Evolutionary conservation across 2,888 invertebrate genomes (phyloP), one percentile per base, ranked within the genome.

Genomic region (Amblyjoppa fuscipennis): DNA sequence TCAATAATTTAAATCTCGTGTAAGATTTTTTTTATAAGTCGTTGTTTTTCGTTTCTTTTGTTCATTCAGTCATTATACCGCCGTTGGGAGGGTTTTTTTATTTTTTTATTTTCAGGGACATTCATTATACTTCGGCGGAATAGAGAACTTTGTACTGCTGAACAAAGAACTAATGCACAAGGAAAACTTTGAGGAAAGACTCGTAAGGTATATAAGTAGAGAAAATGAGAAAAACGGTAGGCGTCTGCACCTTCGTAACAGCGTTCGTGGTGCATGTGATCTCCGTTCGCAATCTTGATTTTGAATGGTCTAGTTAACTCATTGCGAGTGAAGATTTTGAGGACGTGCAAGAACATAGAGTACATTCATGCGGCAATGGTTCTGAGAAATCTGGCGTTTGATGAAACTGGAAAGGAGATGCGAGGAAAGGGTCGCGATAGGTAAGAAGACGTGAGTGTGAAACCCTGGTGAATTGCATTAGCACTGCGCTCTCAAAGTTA

Each of bases 401-500:
- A 13, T 59, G 61, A 61, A 45, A 59, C 16, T 38, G 38, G 13
- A 34, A 56, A 53, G 9, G 31, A 34, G 71, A 53, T 38, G 34
- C 71, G 20, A 9, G 16, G n/a, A 13, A 31, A 41, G 28, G 13
- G 3, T 45, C 59, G 11, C 16, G 9, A 41, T 74, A 16, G 61
- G 28, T 28, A 59, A 56, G 71, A 53, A 56, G 53, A 38, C 59
- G 59, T 20, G 38, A 59, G 31, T 45, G 45, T 61, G 28, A 61
- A 59, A 59, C 28, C 25, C 59, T 25, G 28, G 56, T 20, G 56
- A 59, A 74, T 74, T 45, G 59, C 38, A 45, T 74, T 74, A 74
- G 45, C 45, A 25, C 74, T 34, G 45, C 56, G 56, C 73, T 41
- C 73, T 59, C 59, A n/a, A 74, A 61, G 61, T 74, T 31, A 74